Evolutionary conservation across 2,888 invertebrate genomes (phyloP).

Genomic region (Oithona nana): DNA sequence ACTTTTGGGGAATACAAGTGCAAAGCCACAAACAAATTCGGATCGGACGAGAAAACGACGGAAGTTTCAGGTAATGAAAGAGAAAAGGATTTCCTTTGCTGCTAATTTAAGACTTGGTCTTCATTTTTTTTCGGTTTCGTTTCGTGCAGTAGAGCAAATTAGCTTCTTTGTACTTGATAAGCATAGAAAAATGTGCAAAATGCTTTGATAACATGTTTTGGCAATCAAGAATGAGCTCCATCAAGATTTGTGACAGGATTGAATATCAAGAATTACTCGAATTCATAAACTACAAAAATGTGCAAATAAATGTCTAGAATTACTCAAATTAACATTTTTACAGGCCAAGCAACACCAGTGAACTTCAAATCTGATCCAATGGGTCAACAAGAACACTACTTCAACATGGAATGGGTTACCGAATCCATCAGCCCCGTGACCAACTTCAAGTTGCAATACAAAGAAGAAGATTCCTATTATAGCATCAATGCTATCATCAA

Average conservation of each 20-base stretch:
- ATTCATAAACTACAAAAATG: no score
- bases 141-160: no score
- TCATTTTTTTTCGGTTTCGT: no score
- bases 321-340: neutral
- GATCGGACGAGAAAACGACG: constrained; percentile 3
- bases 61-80: constrained; percentile 4
- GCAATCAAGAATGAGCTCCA: no score
- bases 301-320: no score
- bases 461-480: neutral
- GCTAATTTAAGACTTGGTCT: no score
- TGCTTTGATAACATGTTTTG: no score
- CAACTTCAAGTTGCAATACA: constrained; percentile 10
- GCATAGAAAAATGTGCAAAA: no score
- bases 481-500: neutral
- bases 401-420: constrained; percentile 6
- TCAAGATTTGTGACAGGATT: no score
- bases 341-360: neutral
- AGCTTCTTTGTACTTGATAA: no score
- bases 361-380: constrained; percentile 1
- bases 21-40: constrained; percentile 5
- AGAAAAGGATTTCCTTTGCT: no score
- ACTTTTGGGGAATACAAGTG: constrained; percentile 1
- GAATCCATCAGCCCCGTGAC: neutral
- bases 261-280: no score
- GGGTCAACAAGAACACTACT: neutral